These are phyloP conservation scores for Podarcis siculus DNA, from an alignment of 2,797 vertebrate species.

Conservation along the genomic window DNA sequence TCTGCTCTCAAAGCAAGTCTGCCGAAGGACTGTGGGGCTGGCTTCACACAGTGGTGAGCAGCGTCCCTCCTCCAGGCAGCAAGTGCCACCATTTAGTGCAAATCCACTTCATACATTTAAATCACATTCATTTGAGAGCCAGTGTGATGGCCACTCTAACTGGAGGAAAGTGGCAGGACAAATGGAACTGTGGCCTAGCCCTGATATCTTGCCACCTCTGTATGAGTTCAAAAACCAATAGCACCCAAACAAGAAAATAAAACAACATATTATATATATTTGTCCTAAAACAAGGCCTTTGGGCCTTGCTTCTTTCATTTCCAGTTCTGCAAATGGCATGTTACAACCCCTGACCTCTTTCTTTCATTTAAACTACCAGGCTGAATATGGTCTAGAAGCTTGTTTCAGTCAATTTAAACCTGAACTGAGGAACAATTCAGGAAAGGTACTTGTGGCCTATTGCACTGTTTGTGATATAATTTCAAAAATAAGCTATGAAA, in stretches of 20 bases:
- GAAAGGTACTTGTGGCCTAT: not conserved
- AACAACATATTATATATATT: too few species aligned
- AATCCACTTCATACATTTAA: too few species aligned
- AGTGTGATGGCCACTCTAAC: too few species aligned
- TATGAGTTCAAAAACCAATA: too few species aligned
- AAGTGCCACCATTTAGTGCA: too few species aligned
- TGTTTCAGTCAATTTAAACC: not conserved
- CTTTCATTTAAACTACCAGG: too few species aligned
- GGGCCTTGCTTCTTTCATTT: not conserved
- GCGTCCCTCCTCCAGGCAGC: not conserved
- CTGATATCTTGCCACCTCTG: too few species aligned
- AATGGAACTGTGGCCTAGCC: too few species aligned
- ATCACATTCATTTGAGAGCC: too few species aligned
- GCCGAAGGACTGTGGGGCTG: not conserved
- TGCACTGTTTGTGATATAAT: not conserved
- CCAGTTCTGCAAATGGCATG: not conserved
- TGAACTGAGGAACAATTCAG: slow-evolving; percentile 1
- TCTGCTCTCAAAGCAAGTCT: not conserved
- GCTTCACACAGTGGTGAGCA: not conserved
- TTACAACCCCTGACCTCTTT: not conserved
- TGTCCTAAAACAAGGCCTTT: not conserved
- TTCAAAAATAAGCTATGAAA: not conserved
- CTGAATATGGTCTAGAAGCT: not conserved
- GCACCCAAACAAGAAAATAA: too few species aligned
- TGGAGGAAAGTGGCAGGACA: too few species aligned